Percentiles rank a stretch among this genome's conserved stretches.
Conservation (phyloP, 2,797 vertebrate genomes). For the Erpetoichthys calabaricus region DNA sequence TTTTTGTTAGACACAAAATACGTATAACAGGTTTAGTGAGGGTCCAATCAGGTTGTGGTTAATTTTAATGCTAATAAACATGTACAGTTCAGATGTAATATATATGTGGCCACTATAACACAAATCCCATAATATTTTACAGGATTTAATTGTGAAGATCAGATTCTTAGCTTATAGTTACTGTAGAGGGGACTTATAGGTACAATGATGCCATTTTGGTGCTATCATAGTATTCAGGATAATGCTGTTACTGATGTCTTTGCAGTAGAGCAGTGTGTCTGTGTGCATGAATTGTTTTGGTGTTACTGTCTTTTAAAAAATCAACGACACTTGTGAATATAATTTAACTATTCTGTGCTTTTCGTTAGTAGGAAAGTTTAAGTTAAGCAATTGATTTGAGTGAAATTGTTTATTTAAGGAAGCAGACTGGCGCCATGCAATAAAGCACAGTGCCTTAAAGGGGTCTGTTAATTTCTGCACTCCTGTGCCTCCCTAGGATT, state of each 20-base stretch:
- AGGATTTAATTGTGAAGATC: conserved; percentile 7
- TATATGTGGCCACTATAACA: conserved; percentile 23
- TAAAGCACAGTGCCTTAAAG: conserved; percentile 16
- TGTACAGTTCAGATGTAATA: conserved; percentile 20
- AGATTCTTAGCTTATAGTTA: conserved; percentile 22
- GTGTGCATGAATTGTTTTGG: conserved; percentile 28
- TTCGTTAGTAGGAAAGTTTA: too few species aligned
- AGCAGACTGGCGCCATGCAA: conserved; percentile 22
- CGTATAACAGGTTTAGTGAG: too few species aligned
- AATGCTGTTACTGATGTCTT: conserved; percentile 35
- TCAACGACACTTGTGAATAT: too few species aligned
- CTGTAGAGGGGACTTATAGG: conserved; percentile 25
- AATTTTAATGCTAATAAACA: too few species aligned
- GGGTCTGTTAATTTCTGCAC: conserved; percentile 2
- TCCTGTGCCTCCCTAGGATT: neutral
- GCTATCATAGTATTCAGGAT: conserved; percentile 62
- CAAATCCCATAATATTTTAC: conserved; percentile 20
- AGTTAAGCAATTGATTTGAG: neutral
- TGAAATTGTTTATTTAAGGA: conserved; percentile 18
- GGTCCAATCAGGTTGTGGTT: too few species aligned
- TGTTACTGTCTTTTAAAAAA: conserved; percentile 5
- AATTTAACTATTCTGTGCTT: too few species aligned
- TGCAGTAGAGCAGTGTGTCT: conserved; percentile 36
- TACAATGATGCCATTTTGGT: conserved; percentile 52
- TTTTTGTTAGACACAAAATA: too few species aligned